Conservation (phyloP, 2,888 invertebrate genomes). For the Eristalinus aeneus region DNA sequence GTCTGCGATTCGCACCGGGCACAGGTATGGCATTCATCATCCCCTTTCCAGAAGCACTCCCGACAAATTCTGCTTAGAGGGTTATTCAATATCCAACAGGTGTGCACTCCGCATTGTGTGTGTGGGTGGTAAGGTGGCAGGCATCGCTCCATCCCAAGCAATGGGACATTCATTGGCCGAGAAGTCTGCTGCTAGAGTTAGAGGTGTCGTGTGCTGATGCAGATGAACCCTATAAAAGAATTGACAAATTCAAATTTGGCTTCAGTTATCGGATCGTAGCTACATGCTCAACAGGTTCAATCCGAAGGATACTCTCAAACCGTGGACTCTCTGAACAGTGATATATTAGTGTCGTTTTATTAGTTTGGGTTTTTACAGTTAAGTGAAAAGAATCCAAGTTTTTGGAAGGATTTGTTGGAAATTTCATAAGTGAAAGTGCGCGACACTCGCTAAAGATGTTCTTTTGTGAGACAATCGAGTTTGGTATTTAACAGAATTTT, state of each 20-base stretch:
- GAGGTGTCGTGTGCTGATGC: slow-evolving; percentile 19
- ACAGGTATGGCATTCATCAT: slow-evolving; percentile 20
- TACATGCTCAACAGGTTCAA: slow-evolving; percentile 65
- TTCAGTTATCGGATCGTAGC: slow-evolving; percentile 66
- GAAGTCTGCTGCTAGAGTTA: slow-evolving; percentile 8
- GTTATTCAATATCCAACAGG: slow-evolving; percentile 54
- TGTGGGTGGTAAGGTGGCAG: not conserved
- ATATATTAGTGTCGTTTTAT: not conserved
- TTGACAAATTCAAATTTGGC: slow-evolving; percentile 64
- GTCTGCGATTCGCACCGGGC: slow-evolving; percentile 16
- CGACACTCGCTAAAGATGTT: slow-evolving; percentile 44
- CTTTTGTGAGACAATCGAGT: slow-evolving; percentile 39
- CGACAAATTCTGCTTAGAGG: slow-evolving; percentile 31
- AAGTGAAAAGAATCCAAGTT: not conserved
- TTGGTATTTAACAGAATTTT: slow-evolving; percentile 56
- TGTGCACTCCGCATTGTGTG: slow-evolving; percentile 11
- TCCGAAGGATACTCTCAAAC: not conserved
- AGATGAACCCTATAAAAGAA: slow-evolving; percentile 70
- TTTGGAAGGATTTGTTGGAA: not conserved
- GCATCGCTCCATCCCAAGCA: not conserved
- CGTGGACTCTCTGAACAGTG: not conserved
- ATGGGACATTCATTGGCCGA: slow-evolving; percentile 44
- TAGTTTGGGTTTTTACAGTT: not conserved
- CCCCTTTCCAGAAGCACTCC: slow-evolving; percentile 13
- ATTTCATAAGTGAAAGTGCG: slow-evolving; percentile 17